A percentile compares a stretch with the other conserved stretches of the same genome.
phyloP scores from a whole-genome alignment of 2,797 vertebrate species.

The Parauchenoglanis punctatus region DNA sequence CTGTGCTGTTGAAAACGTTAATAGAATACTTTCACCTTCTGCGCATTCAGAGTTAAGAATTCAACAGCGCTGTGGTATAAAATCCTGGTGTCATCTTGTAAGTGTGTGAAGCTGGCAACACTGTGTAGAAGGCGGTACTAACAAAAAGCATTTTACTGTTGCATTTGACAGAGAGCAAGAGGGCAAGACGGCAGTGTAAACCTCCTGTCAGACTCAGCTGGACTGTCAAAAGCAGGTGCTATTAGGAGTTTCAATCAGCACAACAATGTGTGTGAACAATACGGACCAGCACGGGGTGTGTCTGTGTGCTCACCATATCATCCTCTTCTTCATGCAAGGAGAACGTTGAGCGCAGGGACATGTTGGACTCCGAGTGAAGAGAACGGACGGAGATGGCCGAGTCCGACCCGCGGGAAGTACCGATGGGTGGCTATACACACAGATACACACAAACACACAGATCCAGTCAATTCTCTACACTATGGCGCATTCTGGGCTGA shows the following conservation, averaged over 20 bases:
- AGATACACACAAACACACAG: constrained; percentile 8
- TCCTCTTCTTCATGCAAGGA: constrained; percentile 98
- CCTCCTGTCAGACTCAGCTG: constrained; percentile 24
- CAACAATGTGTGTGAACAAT: background rate
- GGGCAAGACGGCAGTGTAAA: background rate
- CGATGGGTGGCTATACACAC: constrained; percentile 50
- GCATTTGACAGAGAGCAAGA: background rate
- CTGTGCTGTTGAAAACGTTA: background rate
- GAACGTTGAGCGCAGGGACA: constrained; percentile 97
- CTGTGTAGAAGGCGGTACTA: too few species aligned
- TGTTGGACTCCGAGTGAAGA: constrained; percentile 96
- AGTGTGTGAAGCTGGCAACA: background rate
- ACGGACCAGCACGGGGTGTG: background rate
- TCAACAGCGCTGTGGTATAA: background rate
- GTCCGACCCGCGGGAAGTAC: constrained; percentile 81
- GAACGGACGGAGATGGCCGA: constrained; percentile 96
- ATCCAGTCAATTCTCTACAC: background rate
- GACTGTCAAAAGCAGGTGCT: constrained; percentile 29
- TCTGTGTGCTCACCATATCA: constrained; percentile 82
- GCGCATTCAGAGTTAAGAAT: background rate
- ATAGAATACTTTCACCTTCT: background rate
- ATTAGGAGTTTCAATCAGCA: background rate
- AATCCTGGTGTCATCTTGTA: background rate
- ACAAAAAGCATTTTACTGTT: background rate
- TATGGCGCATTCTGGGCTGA: background rate